Evolutionary conservation across 64 coral and sea anemone species (phyloP).

Genomic region (Montipora capricornis): DNA sequence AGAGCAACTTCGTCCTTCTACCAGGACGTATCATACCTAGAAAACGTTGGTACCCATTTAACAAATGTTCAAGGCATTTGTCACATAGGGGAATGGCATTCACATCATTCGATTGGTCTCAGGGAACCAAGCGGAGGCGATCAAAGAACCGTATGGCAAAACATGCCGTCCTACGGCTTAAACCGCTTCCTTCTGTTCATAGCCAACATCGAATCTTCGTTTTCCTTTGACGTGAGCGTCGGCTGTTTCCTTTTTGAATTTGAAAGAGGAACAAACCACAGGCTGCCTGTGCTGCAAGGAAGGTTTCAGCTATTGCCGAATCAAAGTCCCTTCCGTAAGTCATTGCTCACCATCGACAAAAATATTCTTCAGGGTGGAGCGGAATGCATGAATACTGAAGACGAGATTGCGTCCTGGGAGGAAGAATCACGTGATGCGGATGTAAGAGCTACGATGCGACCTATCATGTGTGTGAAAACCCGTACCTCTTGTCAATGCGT

Average conservation of each 20-base stretch:
- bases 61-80: constrained; percentile 64
- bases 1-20: constrained; percentile 63
- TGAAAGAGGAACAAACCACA: neutral
- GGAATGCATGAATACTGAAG: constrained; percentile 2
- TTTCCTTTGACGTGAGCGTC: neutral
- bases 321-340: constrained; percentile 40
- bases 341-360: neutral
- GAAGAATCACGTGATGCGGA: neutral
- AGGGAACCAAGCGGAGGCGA: constrained; percentile 75
- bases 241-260: constrained; percentile 68
- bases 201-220: constrained; percentile 38
- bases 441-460: neutral
- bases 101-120: constrained; percentile 79
- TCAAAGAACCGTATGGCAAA: constrained; percentile 70
- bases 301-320: constrained; percentile 3
- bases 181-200: constrained; percentile 76
- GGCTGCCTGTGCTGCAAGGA: neutral
- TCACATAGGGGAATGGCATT: constrained; percentile 93
- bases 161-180: constrained; percentile 67
- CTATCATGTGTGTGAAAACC: neutral
- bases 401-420: neutral
- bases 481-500: neutral
- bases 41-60: constrained; percentile 57
- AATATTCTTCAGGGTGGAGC: neutral
- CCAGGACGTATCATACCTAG: constrained; percentile 77